Evolutionary conservation across 2,888 invertebrate genomes (phyloP), one percentile per base, ranked within the genome.

Genomic region (Coremacera marginata): DNA sequence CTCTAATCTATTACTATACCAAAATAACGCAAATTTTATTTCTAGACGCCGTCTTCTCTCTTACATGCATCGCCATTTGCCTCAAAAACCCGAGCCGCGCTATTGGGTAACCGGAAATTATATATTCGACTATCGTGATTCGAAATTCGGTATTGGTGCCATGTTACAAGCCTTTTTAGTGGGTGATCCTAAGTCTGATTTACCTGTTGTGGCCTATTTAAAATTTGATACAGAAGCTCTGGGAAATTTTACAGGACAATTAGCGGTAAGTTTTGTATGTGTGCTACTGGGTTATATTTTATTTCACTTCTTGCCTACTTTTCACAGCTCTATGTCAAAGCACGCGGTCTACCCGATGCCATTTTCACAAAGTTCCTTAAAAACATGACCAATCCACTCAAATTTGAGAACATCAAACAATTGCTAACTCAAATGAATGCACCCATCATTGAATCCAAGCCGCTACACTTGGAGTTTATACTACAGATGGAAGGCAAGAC

Each of bases 31-130:
- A 22, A 22, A 16, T 70, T 60, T 37, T 14, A 0, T 3, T 57
- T 55, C 1, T 85, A 94, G 94, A 49, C 92, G 93, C 0, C 91
- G 91, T 78, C 91, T 93, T 81, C 91, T 94, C 0, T 92, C 93
- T 0, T 94, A 94, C 83, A 91, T 94, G 79, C 91, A 92, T 2
- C 92, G 92, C 44, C 91, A 93, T 81, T 90, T 94, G 70, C 90
- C 91, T 0, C 90, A 91, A 81, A 92, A 92, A 0, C 91, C 91
- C 8, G 90, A 90, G 1, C 86, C 89, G 11, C 90, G 91, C 5
- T 92, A 91, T 82, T 93, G 94, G 91, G 92, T 93, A 0, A 94
- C 94, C 0, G 94, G 94, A 37, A 94, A 94, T 87, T 93, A 94
- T 84, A 91, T 94, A 76, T 91, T 94, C 81, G 94, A 94, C 79